Evolutionary conservation across 2,888 invertebrate genomes (phyloP), one percentile per base, ranked within the genome.

Genomic region (Pocota personata): DNA sequence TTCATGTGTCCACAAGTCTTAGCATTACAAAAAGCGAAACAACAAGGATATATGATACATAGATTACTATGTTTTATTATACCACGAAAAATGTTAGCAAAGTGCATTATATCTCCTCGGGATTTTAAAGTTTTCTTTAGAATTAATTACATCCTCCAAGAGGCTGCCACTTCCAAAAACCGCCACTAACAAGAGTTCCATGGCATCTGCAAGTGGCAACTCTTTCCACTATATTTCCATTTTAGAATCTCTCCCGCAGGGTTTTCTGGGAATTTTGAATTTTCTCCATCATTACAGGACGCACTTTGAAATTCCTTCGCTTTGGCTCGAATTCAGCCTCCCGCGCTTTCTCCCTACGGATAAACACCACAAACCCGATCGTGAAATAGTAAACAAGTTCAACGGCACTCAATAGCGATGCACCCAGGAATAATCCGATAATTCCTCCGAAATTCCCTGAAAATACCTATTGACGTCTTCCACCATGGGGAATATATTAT

Each of bases 371-470:
- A 2, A 92, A 72, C 3, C 91, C 91, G 35, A 92, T 88, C 3
- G 91, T 90, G 1, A 90, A 88, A 77, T 90, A 92, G 87, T 93
- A 93, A 60, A 92, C 50, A 24, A 93, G 62, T 87, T 93, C 93
- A 10, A 91, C 89, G 21, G 90, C 91, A 88, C 93, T 93, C 5
- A 93, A 88, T 0, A 93, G 87, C 0, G 93, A 93, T 60, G 92
- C 93, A 2, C 93, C 93, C 32, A 93, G 88, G 87, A 93, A 93
- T n/a, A 93, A 90, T 4, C 93, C 93, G 62, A 93, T 92, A 58
- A 93, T 91, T 12, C 93, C 93, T 21, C 93, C 93, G 87, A 93
- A 93, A 71, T 91, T 91, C 24, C 93, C 93, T 93, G 52, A 19
- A 87, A 82, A 72, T 64, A 37, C 32, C 16, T 57, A 12, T 60